Base-by-base conservation (phyloP, 2,797 vertebrate genomes). In the Apodemus agrarius region DNA sequence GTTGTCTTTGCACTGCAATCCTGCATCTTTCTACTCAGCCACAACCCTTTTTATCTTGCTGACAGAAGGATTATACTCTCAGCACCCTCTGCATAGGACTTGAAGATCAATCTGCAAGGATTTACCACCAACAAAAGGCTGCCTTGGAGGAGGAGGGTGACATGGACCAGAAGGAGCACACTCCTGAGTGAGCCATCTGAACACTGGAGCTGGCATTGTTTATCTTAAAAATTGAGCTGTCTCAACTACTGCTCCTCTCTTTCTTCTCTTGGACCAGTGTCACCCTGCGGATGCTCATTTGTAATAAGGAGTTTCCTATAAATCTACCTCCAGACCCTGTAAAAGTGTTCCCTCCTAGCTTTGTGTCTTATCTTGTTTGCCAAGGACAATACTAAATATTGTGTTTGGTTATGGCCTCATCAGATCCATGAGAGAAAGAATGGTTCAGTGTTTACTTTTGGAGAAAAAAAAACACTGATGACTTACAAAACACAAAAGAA, bases 221-320 rank as follows among this genome's bases (percentile, higher is more conserved):
- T 52, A 43, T 59, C 57, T 92, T 83, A 21, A 75, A 92, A 79
- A 91, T 3, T 24, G 31, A 75, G 13, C n/a, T 54, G 59, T 2
- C 13, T 43, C 3, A 16, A 12, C 63, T 94, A 61, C 17, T 72
- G 13, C 0, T 24, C 34, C 69, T 94, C 16, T 87, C 57, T 93
- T 13, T 82, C 24, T 67, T 97, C 52, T 43, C 49, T 14, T 69
- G 26, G 43, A 69, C 12, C 5, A 87, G n/a, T 8, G 54, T 76
- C 26, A 87, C 31, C n/a, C 61, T 52, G 12, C 49, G 40, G 76
- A 49, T 40, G 26, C 72, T 21, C 17, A 49, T 37, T 88, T 91
- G 93, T 95, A 93, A 90, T 81, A 96, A 79, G n/a, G 14, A 94
- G 63, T 80, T 84, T 84, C 22, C 29, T n/a, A 52, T 75, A 90